phyloP scores from a whole-genome alignment of 2,113 vertebrate genomes.

The Syngnathus floridae region DNA sequence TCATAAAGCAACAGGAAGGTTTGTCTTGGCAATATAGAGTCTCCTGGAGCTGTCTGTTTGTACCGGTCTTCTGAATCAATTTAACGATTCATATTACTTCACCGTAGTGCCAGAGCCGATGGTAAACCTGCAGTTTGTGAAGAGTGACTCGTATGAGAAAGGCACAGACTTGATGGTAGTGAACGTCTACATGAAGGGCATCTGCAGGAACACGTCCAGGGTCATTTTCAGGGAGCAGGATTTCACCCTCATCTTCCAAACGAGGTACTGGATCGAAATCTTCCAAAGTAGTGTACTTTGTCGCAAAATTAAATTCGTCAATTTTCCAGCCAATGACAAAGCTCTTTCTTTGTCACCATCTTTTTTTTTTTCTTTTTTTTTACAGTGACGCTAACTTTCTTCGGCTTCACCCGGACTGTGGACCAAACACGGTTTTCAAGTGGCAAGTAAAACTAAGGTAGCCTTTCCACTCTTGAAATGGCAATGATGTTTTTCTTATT shows the following conservation, averaged over 20 bases:
- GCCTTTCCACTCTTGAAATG: background rate
- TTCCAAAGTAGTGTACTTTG: too few relatives aligned
- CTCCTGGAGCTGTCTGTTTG: background rate
- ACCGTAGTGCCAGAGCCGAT: conserved; percentile 78
- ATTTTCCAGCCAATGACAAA: background rate
- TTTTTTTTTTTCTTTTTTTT: background rate
- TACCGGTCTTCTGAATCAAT: background rate
- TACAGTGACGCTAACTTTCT: conserved; percentile 83
- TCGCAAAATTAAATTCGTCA: background rate
- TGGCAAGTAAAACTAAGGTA: conserved; percentile 98
- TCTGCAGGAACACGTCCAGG: conserved; percentile 79
- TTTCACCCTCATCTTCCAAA: conserved; percentile 94
- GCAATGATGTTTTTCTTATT: background rate
- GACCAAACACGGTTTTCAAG: conserved; percentile 87
- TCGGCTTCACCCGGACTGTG: conserved; percentile 83
- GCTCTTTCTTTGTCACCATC: background rate
- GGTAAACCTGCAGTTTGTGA: conserved; percentile 84
- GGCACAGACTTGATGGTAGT: conserved; percentile 94
- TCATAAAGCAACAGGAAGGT: conserved; percentile 71
- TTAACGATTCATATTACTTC: background rate
- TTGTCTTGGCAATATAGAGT: conserved; percentile 20
- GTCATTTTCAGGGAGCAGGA: conserved; percentile 96
- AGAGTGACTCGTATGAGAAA: conserved; percentile 94
- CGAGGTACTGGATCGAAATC: conserved; percentile 68
- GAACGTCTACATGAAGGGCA: conserved; percentile 89